These are phyloP conservation scores for Porites divaricata DNA, from an alignment of 92 coral and sea anemone genomes.

Conservation along the genomic window DNA sequence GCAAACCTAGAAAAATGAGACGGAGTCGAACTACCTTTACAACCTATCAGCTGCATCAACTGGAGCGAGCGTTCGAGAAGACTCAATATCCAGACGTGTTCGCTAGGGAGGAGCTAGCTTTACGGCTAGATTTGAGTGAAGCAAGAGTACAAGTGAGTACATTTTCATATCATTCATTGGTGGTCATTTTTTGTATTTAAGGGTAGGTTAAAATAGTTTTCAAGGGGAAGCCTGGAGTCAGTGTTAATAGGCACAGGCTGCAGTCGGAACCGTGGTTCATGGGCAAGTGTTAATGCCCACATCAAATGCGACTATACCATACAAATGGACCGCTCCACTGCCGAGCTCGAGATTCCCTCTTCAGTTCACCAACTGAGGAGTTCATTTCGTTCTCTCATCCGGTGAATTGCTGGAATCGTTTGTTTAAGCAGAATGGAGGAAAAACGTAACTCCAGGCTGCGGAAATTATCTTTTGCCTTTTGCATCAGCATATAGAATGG, in stretches of 20 bases:
- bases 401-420: not conserved
- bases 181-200: constrained; percentile 1
- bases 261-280: not conserved
- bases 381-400: not conserved
- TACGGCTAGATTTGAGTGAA: constrained; percentile 92
- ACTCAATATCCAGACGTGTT: constrained; percentile 98
- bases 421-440: not conserved
- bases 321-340: too few species aligned
- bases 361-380: constrained; percentile 15
- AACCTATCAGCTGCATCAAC: constrained; percentile 94
- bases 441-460: not conserved
- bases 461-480: not conserved
- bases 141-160: constrained; percentile 94
- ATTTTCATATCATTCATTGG: constrained; percentile 14
- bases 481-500: not conserved
- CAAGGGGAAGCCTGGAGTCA: not conserved
- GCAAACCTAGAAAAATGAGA: constrained; percentile 87
- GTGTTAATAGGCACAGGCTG: not conserved
- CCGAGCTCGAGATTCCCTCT: too few species aligned
- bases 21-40: constrained; percentile 98
- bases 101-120: constrained; percentile 93
- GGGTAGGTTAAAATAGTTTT: constrained; percentile 5
- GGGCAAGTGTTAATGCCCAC: not conserved
- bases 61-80: constrained; percentile 96
- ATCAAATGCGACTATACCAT: not conserved